phyloP scores from a whole-genome alignment of 2,797 vertebrate species.

The Betta splendens region DNA sequence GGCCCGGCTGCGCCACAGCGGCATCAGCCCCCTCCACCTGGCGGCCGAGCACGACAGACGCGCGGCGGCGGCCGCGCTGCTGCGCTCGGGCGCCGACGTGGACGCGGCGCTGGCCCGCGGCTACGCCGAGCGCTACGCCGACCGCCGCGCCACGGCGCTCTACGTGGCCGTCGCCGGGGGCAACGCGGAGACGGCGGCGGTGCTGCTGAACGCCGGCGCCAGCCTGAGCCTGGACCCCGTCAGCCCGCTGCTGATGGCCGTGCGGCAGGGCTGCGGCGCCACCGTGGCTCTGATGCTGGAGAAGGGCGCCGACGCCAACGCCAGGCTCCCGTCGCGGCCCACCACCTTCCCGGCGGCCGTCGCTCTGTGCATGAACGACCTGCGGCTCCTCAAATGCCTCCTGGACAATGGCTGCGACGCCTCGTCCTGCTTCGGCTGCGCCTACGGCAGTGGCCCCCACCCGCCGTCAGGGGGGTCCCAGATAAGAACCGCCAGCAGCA shows the following conservation, averaged over 20 bases:
- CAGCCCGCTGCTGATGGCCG: slow-evolving; percentile 90
- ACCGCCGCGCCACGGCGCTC: slow-evolving; percentile 86
- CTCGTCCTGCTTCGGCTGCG: slow-evolving; percentile 88
- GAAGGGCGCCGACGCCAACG: slow-evolving; percentile 88
- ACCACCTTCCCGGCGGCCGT: slow-evolving; percentile 89
- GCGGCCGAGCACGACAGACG: slow-evolving; percentile 89
- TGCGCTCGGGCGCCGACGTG: slow-evolving; percentile 89
- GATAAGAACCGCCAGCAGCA: slow-evolving; percentile 18
- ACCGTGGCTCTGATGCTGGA: slow-evolving; percentile 87
- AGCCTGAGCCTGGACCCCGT: slow-evolving; percentile 87
- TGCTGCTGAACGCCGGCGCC: slow-evolving; percentile 89
- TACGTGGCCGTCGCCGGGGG: slow-evolving; percentile 88
- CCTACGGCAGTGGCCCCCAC: slow-evolving; percentile 82
- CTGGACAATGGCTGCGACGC: slow-evolving; percentile 90
- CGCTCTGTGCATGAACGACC: slow-evolving; percentile 87
- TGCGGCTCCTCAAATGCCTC: slow-evolving; percentile 88
- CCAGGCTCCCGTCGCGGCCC: slow-evolving; percentile 82
- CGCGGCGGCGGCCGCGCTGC: slow-evolving; percentile 84
- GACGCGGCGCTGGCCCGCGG: slow-evolving; percentile 84
- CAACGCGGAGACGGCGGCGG: slow-evolving; percentile 81
- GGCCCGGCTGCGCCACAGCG: slow-evolving; percentile 85
- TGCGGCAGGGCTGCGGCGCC: slow-evolving; percentile 83
- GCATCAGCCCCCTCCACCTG: slow-evolving; percentile 93
- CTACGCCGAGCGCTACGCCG: slow-evolving; percentile 85
- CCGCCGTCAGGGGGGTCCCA: slow-evolving; percentile 64